These are phyloP conservation scores for Phainopepla nitens DNA, from an alignment of 2,113 vertebrate genomes.

Conservation along the genomic window DNA sequence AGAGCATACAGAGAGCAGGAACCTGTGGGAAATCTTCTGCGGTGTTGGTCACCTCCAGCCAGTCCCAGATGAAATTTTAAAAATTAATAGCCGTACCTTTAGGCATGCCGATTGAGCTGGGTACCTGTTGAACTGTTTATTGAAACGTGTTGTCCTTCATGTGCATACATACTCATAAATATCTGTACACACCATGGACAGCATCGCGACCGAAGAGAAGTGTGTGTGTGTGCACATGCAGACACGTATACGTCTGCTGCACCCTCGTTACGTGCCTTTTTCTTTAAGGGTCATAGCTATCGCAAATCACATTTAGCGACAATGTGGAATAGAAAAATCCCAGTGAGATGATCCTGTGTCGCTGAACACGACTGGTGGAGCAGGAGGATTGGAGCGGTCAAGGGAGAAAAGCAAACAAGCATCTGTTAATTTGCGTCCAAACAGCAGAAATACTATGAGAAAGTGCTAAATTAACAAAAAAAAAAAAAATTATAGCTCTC, in stretches of 20 bases:
- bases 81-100: not conserved
- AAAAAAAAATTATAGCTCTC: not conserved
- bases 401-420: not conserved
- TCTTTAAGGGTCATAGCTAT: not conserved
- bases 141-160: not conserved
- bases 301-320: not conserved
- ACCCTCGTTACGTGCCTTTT: not conserved
- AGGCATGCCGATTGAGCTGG: not conserved
- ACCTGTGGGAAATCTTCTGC: not conserved
- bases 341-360: not conserved
- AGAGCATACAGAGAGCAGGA: not conserved
- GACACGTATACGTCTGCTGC: not conserved
- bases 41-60: not conserved
- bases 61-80: not conserved
- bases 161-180: not conserved
- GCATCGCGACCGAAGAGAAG: not conserved
- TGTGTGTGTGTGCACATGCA: not conserved
- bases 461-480: not conserved
- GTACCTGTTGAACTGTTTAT: slow-evolving; percentile 24
- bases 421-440: not conserved
- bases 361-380: not conserved
- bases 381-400: not conserved
- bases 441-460: not conserved
- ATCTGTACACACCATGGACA: not conserved
- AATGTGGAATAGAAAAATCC: not conserved